A percentile compares a stretch with the other conserved stretches of the same genome.
Evolutionary conservation across 2,888 invertebrate genomes (phyloP).

Genomic region (Troglohyphantes excavatus): DNA sequence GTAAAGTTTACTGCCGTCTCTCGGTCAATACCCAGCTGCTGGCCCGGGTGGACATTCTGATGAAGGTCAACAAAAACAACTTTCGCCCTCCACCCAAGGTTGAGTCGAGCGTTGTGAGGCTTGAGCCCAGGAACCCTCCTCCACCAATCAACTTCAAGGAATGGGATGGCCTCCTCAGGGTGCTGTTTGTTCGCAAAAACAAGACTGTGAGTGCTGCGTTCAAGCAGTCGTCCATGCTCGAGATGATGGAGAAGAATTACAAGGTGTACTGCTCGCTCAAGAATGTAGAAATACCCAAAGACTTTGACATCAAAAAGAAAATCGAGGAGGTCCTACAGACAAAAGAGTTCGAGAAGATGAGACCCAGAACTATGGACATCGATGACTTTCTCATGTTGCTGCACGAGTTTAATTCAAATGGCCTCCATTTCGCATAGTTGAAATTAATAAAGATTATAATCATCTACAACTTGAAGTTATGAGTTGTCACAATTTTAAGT

Average conservation of each 20-base stretch:
- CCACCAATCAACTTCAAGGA: constrained; percentile 97
- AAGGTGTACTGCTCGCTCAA: constrained; percentile 92
- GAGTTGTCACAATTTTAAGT: no score
- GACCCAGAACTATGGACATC: constrained; percentile 96
- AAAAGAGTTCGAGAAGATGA: constrained; percentile 87
- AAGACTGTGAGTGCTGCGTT: constrained; percentile 96
- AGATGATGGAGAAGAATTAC: constrained; percentile 95
- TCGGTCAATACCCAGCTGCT: constrained; percentile 98
- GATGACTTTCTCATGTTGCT: constrained; percentile 92
- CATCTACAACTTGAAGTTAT: no score
- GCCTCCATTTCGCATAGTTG: constrained; percentile 93
- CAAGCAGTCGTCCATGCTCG: constrained; percentile 91
- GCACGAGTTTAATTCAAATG: constrained; percentile 93
- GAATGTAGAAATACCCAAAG: constrained; percentile 89
- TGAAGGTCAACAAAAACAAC: constrained; percentile 99
- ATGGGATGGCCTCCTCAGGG: constrained; percentile 98
- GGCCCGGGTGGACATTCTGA: constrained; percentile 95
- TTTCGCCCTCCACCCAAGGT: constrained; percentile 99
- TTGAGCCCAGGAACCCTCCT: constrained; percentile 98
- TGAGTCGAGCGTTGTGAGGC: constrained; percentile 97
- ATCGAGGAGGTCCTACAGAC: constrained; percentile 89
- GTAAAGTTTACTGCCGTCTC: constrained; percentile 96
- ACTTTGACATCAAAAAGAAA: constrained; percentile 92
- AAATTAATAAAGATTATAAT: no score
- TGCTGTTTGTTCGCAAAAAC: constrained; percentile 97